Base-by-base conservation (phyloP, 2,113 vertebrate genomes). In the Gambusia holbrooki region DNA sequence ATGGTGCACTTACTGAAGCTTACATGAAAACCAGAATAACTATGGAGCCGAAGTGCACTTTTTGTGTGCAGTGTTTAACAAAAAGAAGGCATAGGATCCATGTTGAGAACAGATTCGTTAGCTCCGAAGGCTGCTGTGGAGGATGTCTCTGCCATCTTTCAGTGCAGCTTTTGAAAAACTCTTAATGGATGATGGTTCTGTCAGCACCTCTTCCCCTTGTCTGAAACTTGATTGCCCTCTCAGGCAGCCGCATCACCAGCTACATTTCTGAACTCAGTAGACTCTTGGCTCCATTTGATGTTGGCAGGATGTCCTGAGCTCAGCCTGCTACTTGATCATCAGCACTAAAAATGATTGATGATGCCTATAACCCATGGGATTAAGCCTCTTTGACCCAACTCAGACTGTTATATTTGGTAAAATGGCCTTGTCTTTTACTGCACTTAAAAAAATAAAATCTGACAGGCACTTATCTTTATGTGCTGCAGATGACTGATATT, bases 1-100 rank as follows among this genome's bases (percentile, higher is more conserved):
- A 80, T n/a, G 45, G 42, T 40, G 22, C 64, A 48, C 73, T 79
- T 88, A 82, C 48, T 40, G 32, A 81, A 28, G 68, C 67, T 76
- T 67, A 69, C 42, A 45, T 76, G 71, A 74, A 75, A 65, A 60
- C 61, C 74, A 67, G 79, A 86, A 83, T 84, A 77, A 83, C 73
- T 84, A 65, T 62, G 54, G 42, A 62, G 68, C 28, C 42, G 37
- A 75, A 74, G 75, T 61, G 42, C 40, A 71, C 63, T 82, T 71
- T 33, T 65, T 61, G 40, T 63, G 40, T 42, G 40, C 1, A 54
- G 48, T 84, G 42, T 58, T 77, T 22, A 67, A 63, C 22, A 58
- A 58, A 70, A 68, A 68, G 35, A 77, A 82, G 35, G 51, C 58
- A 51, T n/a, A 19, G 69, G 51, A 73, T 54, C 25, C 58, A 66